phyloP scores from a whole-genome alignment of 2,888 invertebrate species.

The Busseola fusca region DNA sequence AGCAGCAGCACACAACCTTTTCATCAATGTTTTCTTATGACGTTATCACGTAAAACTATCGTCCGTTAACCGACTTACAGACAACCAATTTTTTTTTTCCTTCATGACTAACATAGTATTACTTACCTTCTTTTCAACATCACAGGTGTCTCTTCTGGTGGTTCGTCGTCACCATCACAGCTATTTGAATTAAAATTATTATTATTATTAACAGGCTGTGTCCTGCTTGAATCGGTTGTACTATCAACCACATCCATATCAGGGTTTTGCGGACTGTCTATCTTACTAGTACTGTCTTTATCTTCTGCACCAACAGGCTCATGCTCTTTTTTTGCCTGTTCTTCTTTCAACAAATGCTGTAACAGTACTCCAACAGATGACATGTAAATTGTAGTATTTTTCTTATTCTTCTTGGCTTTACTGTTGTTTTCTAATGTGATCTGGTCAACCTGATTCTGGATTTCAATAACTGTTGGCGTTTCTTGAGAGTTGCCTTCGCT shows the following conservation, averaged over 20 bases:
- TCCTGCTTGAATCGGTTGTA: constrained; percentile 42
- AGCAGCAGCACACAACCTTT: no score
- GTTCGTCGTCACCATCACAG: constrained; percentile 85
- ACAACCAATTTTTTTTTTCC: no score
- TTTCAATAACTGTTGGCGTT: constrained; percentile 82
- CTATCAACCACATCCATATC: constrained; percentile 56
- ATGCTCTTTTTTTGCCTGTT: constrained; percentile 68
- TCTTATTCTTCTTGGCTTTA: constrained; percentile 75
- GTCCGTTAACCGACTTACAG: no score
- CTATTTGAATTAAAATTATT: constrained; percentile 67
- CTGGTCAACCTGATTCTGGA: constrained; percentile 71
- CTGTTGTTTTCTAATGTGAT: constrained; percentile 72
- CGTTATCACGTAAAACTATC: no score
- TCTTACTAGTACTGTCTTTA: constrained; percentile 63
- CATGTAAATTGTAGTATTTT: constrained; percentile 73
- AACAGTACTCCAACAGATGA: constrained; percentile 89
- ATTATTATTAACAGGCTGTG: constrained; percentile 63
- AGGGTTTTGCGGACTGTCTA: constrained; percentile 31
- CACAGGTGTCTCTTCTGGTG: constrained; percentile 86
- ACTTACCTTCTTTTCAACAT: constrained; percentile 89
- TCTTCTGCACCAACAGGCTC: constrained; percentile 74
- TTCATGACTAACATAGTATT: constrained; percentile 27
- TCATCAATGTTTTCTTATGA: no score
- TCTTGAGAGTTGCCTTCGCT: constrained; percentile 86
- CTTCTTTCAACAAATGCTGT: constrained; percentile 87